Conservation (phyloP, 2,113 vertebrate genomes). For the Leucosticte australis region DNA sequence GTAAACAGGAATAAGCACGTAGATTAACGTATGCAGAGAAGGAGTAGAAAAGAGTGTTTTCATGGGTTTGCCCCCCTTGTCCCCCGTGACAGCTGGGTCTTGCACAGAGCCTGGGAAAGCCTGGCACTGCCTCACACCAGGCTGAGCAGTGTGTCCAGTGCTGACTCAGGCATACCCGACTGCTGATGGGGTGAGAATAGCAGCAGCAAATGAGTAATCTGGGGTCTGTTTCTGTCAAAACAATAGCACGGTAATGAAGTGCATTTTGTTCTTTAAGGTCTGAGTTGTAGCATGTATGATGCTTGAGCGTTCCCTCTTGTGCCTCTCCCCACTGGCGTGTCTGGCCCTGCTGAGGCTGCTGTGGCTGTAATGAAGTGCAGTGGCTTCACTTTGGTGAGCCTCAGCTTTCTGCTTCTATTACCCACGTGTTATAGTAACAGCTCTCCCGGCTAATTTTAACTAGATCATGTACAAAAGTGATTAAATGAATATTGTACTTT, state of each 20-base stretch:
- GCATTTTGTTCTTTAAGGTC: neutral
- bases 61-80: neutral
- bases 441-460: slow-evolving; percentile 21
- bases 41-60: neutral
- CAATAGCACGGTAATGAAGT: neutral
- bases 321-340: neutral
- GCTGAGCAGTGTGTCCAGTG: fast-evolving
- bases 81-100: neutral
- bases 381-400: neutral
- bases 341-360: neutral
- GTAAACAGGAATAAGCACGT: slow-evolving; percentile 35
- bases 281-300: neutral
- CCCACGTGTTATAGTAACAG: neutral
- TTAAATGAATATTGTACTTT: neutral
- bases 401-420: neutral
- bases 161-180: fast-evolving
- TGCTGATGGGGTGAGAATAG: neutral
- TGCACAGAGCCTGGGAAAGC: neutral
- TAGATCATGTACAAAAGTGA: neutral
- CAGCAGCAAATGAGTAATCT: neutral
- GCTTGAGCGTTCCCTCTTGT: neutral
- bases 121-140: neutral
- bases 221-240: neutral
- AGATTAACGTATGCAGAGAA: neutral
- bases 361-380: neutral